Evolutionary conservation across 2,113 vertebrate genomes (phyloP).

Genomic region (Nipponia nippon): DNA sequence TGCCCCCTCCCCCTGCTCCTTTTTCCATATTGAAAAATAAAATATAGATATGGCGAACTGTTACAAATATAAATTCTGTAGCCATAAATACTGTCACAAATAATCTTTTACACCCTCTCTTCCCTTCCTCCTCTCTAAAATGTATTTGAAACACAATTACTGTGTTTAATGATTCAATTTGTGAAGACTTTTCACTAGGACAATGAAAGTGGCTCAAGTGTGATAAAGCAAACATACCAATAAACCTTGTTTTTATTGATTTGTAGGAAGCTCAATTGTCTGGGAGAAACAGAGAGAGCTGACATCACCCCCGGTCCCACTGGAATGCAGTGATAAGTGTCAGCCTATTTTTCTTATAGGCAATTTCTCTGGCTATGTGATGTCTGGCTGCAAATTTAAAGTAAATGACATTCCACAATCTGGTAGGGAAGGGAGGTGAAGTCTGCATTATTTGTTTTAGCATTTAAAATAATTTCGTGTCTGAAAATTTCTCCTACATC

Average conservation of each 20-base stretch:
- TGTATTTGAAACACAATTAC: slow-evolving; percentile 53
- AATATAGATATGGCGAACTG: neutral
- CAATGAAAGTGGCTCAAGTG: slow-evolving; percentile 28
- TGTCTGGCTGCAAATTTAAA: slow-evolving; percentile 64
- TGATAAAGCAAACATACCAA: slow-evolving; percentile 47
- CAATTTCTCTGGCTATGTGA: slow-evolving; percentile 52
- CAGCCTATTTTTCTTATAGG: slow-evolving; percentile 51
- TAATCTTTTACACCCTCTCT: neutral
- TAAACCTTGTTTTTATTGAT: slow-evolving; percentile 70
- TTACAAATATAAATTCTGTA: slow-evolving; percentile 6
- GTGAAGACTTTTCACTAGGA: slow-evolving; percentile 35
- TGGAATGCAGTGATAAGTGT: slow-evolving; percentile 18
- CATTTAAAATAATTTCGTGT: slow-evolving; percentile 54
- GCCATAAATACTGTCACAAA: slow-evolving; percentile 14
- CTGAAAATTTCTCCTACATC: slow-evolving; percentile 61
- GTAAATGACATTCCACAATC: slow-evolving; percentile 59
- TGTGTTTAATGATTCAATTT: slow-evolving; percentile 56
- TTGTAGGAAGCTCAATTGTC: slow-evolving; percentile 61
- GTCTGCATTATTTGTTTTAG: slow-evolving; percentile 40
- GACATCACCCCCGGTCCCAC: slow-evolving; percentile 46
- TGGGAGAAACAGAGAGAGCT: slow-evolving; percentile 46
- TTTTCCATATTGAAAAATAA: neutral
- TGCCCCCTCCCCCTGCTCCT: neutral
- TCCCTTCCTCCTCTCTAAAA: slow-evolving; percentile 16
- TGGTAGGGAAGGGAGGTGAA: neutral